Evolutionary conservation across 2,888 invertebrate genomes (phyloP), one percentile per base, ranked within the genome.

Genomic region (Heteropelma amictum): DNA sequence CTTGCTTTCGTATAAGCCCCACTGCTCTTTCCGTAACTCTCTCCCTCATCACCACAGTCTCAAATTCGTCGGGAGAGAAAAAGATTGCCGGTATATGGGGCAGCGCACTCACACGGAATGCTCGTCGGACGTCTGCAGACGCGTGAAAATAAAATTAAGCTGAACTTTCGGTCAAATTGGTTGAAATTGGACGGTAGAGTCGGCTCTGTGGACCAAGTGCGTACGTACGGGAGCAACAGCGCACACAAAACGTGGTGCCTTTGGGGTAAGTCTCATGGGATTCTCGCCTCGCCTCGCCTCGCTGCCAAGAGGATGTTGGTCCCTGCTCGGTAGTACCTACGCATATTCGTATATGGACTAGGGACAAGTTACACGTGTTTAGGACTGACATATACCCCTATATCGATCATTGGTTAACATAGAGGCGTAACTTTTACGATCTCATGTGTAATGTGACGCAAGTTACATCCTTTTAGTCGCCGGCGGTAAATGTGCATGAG

Each of bases 81-180:
- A 40, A 51, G 54, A 63, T 38, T 23, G 40, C 21, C 67, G 71
- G 30, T 68, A 10, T 35, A n/a, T n/a, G n/a, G 17, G 53, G 65
- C 45, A 30, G 30, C 33, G 30, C 33, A 53, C 40, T 19, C 42
- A 42, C 47, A 60, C 56, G 53, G 28, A 71, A 65, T 45, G 79
- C 72, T 70, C 60, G 63, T 47, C 42, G 47, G 67, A 76, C 72
- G 80, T 82, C 83, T 84, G 83, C 81, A 86, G 85, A 84, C 85
- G 91, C 90, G 91, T 89, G 91, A 90, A 90, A 90, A 90, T 90
- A 90, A 90, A 90, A 90, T 90, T 90, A 90, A 90, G 90, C 89
- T 89, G 89, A 91, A 91, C 90, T 90, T 90, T 90, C 88, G 90
- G 89, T 89, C 88, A 92, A 92, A 92, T 92, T 92, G 91, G 91